Evolutionary conservation across 2,113 vertebrate genomes (phyloP).

Genomic region (Gymnarchus niloticus): DNA sequence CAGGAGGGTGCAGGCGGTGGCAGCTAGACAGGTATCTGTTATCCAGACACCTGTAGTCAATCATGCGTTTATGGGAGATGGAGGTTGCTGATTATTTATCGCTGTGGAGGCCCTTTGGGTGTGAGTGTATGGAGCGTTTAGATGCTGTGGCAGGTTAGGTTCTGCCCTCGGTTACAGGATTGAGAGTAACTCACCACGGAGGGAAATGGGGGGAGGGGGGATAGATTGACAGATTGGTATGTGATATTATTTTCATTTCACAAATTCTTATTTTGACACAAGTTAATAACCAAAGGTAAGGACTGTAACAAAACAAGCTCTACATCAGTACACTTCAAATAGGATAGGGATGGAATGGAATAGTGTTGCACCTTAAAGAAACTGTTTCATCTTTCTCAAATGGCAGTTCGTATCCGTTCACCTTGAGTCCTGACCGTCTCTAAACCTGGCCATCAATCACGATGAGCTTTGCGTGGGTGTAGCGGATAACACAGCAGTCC

Average conservation of each 20-base stretch:
- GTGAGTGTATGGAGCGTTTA: background rate
- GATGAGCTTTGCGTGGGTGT: background rate
- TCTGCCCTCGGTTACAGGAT: background rate
- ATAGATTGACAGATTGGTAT: background rate
- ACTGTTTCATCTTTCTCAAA: constrained; percentile 12
- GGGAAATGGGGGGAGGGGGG: background rate
- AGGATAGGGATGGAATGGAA: background rate
- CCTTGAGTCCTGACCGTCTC: constrained; percentile 9
- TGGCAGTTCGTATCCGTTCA: background rate
- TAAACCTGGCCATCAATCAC: constrained; percentile 11
- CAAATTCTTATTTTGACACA: background rate
- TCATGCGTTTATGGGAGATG: background rate
- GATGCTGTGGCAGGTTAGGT: background rate
- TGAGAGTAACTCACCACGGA: background rate
- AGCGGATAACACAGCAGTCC: background rate
- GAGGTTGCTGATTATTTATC: background rate
- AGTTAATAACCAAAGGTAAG: background rate
- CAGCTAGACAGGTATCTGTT: background rate
- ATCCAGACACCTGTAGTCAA: constrained; percentile 12
- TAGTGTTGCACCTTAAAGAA: background rate
- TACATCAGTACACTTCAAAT: background rate
- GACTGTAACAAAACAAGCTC: background rate
- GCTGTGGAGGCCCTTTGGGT: background rate
- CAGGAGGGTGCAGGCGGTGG: background rate
- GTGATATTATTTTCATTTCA: background rate